Conservation (phyloP, 2,797 vertebrate species). For the Decapterus maruadsi region DNA sequence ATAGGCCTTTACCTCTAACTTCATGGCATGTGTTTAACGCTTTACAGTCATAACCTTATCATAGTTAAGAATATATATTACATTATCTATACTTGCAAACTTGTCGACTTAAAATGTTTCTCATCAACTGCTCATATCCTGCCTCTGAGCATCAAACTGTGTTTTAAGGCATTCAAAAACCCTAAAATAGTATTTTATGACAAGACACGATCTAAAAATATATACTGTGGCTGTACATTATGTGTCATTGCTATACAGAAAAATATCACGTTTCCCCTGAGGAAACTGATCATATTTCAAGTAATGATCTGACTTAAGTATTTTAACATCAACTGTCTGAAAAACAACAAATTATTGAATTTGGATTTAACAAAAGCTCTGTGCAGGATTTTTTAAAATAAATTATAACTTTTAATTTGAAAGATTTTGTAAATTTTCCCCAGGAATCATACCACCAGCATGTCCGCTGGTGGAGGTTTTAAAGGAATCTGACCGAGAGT, state of each 20-base stretch:
- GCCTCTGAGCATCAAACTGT: neutral
- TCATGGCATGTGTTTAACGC: neutral
- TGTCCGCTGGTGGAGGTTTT: slow-evolving; percentile 86
- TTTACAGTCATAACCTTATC: neutral
- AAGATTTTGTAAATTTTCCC: neutral
- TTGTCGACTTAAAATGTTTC: neutral
- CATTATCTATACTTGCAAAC: too few species aligned
- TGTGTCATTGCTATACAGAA: slow-evolving; percentile 3
- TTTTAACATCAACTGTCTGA: neutral
- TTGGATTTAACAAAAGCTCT: slow-evolving; percentile 3
- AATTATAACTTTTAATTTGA: slow-evolving; percentile 10
- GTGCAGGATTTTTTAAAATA: slow-evolving; percentile 4
- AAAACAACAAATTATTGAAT: neutral
- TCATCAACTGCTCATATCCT: neutral
- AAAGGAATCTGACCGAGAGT: slow-evolving; percentile 91
- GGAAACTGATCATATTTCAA: neutral
- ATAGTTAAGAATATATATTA: too few species aligned
- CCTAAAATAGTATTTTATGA: slow-evolving; percentile 20
- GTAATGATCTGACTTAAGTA: neutral
- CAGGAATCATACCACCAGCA: slow-evolving; percentile 78
- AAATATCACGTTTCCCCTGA: neutral
- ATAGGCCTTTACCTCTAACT: neutral
- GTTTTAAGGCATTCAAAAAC: neutral
- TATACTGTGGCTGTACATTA: neutral
- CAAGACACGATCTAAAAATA: slow-evolving; percentile 12